Conservation (phyloP, 2,113 vertebrate species). For the Plestiodon gilberti region DNA sequence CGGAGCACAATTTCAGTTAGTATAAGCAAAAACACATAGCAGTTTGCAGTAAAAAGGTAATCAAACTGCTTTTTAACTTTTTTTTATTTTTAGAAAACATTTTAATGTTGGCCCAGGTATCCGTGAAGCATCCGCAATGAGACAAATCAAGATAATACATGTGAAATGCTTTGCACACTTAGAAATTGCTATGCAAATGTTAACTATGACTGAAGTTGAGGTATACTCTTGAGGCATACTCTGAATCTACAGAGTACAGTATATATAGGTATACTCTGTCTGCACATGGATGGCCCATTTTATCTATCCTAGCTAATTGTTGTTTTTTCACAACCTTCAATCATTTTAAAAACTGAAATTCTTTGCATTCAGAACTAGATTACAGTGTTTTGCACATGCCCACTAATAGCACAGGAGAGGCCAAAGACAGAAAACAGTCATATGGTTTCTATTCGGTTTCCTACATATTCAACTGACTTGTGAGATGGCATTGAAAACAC, state of each 20-base stretch:
- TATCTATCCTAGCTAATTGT: neutral
- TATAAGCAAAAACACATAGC: too few species aligned
- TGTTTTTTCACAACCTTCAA: neutral
- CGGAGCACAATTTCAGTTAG: too few species aligned
- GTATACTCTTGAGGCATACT: too few species aligned
- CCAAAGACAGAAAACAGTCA: slow-evolving; percentile 2
- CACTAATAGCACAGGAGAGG: neutral
- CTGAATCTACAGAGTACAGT: neutral
- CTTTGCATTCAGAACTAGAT: neutral
- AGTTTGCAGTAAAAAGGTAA: too few species aligned
- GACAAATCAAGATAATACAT: too few species aligned
- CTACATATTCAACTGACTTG: neutral
- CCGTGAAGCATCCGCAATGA: too few species aligned
- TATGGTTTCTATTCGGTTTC: slow-evolving; percentile 16
- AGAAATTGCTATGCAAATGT: too few species aligned
- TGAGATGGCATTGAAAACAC: neutral
- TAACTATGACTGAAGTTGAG: too few species aligned
- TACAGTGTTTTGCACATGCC: neutral
- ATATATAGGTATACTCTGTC: neutral
- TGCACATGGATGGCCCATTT: neutral
- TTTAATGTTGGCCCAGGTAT: too few species aligned
- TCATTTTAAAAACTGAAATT: neutral
- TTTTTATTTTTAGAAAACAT: too few species aligned
- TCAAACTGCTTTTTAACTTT: too few species aligned
- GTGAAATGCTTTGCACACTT: too few species aligned